Base-by-base conservation (phyloP, 2,888 invertebrate species). In the Hesperia comma region DNA sequence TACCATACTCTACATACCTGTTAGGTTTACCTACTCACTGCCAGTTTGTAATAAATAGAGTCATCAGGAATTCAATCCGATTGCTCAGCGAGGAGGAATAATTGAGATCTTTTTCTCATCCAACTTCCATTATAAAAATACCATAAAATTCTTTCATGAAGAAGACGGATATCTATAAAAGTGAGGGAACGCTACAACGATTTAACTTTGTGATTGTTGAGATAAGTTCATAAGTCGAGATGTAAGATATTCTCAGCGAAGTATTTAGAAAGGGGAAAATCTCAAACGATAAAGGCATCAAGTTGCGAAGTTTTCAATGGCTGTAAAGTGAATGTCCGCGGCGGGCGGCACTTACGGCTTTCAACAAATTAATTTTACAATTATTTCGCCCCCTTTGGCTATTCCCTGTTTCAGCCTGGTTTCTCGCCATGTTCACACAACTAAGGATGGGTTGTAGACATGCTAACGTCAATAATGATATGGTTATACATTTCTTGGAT, bases 221-320 rank as follows among this genome's bases (percentile, higher is more conserved):
- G 49, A 49, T 19, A 49, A 49, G 49, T 49, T 49, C 19, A 49
- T 19, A 49, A 49, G 49, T 49, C 19, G 12, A 49, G 49, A 49
- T 49, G 17, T 49, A 19, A 49, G 19, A 49, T 49, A 49, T 49
- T 49, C 49, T 10, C 49, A 12, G 49, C 49, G 17, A 49, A 49
- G 51, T 51, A 51, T 51, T 51, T 51, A 51, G 51, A 51, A 51
- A 51, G 17, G 51, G 51, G 51, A 26, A 51, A 51, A 51, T 51
- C 26, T 51, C 21, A 51, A 51, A 51, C 14, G 51, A 26, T 19
- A 51, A 21, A 51, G 21, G 51, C 51, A 21, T 51, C 6, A 51
- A 51, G 26, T 51, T 51, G 0, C 51, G 10, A 51, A 51, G 21
- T 51, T 51, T 14, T 14, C 1, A 6, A 51, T 14, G 51, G 15